Conservation (phyloP, 2,888 invertebrate species). For the Polydesmus complanatus region DNA sequence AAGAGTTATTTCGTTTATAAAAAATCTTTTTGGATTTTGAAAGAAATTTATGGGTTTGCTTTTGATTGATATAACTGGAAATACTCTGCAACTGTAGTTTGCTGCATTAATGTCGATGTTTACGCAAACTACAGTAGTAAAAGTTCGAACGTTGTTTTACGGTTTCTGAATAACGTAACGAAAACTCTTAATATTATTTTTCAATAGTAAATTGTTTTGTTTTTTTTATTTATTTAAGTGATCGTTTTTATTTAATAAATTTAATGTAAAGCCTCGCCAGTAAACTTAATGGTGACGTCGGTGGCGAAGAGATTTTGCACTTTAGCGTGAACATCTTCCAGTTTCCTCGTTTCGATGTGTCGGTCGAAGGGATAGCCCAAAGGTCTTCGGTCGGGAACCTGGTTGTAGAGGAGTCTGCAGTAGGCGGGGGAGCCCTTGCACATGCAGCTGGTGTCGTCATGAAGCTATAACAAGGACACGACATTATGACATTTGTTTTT, state of each 20-base stretch:
- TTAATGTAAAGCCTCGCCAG: neutral
- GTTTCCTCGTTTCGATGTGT: slow-evolving; percentile 38
- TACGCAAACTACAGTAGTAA: no score
- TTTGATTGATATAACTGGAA: no score
- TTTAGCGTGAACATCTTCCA: slow-evolving; percentile 26
- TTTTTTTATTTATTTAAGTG: no score
- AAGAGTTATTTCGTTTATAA: no score
- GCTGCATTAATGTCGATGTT: no score
- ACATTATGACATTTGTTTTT: neutral
- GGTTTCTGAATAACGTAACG: no score
- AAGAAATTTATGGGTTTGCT: no score
- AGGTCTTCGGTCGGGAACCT: slow-evolving; percentile 59
- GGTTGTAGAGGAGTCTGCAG: slow-evolving; percentile 59
- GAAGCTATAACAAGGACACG: neutral
- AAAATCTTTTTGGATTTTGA: no score
- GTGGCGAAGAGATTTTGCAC: slow-evolving; percentile 22
- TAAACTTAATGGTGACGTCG: slow-evolving; percentile 23
- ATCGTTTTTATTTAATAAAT: neutral
- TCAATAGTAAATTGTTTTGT: no score
- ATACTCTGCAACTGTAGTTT: no score
- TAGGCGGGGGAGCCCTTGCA: slow-evolving; percentile 63
- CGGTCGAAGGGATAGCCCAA: slow-evolving; percentile 63
- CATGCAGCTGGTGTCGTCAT: slow-evolving; percentile 10
- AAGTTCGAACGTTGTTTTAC: no score
- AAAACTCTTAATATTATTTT: no score